These are phyloP conservation scores for Sebastes minor DNA, from an alignment of 2,797 vertebrate genomes.

Conservation along the genomic window DNA sequence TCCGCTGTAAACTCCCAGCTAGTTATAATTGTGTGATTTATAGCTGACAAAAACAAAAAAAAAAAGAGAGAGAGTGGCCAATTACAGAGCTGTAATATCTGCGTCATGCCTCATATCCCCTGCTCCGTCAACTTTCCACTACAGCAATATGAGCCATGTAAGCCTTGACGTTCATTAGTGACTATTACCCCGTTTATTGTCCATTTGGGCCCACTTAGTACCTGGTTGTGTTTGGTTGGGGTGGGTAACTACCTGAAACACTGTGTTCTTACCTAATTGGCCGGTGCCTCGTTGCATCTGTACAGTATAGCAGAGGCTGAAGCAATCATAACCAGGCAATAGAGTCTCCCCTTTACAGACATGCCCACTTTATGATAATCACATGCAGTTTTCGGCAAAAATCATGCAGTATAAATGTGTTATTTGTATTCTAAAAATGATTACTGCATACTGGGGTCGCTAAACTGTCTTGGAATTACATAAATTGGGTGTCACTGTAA, in stretches of 20 bases:
- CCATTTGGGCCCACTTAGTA: constrained; percentile 59
- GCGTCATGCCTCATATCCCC: constrained; percentile 54
- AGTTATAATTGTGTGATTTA: constrained; percentile 63
- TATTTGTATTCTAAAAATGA: too few relatives aligned
- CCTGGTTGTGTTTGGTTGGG: constrained; percentile 31
- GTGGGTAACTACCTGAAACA: constrained; percentile 48
- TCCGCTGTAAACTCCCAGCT: not conserved
- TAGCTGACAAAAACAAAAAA: constrained; percentile 23
- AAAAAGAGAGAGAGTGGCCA: constrained; percentile 11
- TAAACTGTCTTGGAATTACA: too few relatives aligned
- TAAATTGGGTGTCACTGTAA: too few relatives aligned
- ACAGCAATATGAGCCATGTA: constrained; percentile 48
- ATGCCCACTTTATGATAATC: too few relatives aligned
- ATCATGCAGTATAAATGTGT: too few relatives aligned
- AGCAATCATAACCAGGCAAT: not conserved
- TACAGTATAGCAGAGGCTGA: not conserved
- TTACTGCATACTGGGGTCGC: too few relatives aligned
- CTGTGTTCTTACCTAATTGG: constrained; percentile 47
- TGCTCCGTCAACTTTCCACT: constrained; percentile 42
- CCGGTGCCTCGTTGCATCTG: constrained; percentile 24
- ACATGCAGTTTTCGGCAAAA: too few relatives aligned
- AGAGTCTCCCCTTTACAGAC: too few relatives aligned
- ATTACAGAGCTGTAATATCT: constrained; percentile 54
- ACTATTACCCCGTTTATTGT: constrained; percentile 54
- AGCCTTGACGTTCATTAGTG: constrained; percentile 59